Percentiles rank a stretch among this genome's conserved stretches.
Conservation (phyloP, 2,797 vertebrate genomes). For the Siniperca obscura region DNA sequence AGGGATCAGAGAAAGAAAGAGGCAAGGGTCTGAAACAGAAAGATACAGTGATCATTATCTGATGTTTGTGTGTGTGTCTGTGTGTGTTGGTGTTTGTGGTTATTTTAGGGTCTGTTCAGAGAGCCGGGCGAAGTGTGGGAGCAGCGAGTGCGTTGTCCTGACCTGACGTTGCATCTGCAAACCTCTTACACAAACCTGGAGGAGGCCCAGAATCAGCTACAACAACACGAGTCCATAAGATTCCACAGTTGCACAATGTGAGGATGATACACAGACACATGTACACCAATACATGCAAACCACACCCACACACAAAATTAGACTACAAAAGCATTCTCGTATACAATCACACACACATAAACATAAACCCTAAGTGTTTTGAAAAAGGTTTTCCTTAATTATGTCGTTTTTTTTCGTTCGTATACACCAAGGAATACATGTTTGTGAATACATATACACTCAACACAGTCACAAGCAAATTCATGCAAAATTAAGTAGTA, state of each 20-base stretch:
- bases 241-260: slow-evolving; percentile 25
- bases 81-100: slow-evolving; percentile 48
- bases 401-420: slow-evolving; percentile 5
- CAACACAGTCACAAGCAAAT: slow-evolving; percentile 42
- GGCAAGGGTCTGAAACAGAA: slow-evolving; percentile 34
- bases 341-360: slow-evolving; percentile 7
- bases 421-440: slow-evolving; percentile 21
- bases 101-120: slow-evolving; percentile 87
- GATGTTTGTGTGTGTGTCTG: slow-evolving; percentile 50
- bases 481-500: slow-evolving; percentile 45
- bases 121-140: slow-evolving; percentile 83
- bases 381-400: background rate
- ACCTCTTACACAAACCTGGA: slow-evolving; percentile 83
- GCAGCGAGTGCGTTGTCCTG: slow-evolving; percentile 88
- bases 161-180: slow-evolving; percentile 85
- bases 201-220: slow-evolving; percentile 79
- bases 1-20: slow-evolving; percentile 59
- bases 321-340: background rate
- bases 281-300: background rate
- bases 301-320: background rate
- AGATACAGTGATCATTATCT: slow-evolving; percentile 58
- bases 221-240: slow-evolving; percentile 63
- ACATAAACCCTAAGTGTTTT: background rate
- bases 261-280: slow-evolving; percentile 24
- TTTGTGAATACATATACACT: slow-evolving; percentile 6